Conservation (phyloP, 2,113 vertebrate genomes). For the Melospiza melodia region DNA sequence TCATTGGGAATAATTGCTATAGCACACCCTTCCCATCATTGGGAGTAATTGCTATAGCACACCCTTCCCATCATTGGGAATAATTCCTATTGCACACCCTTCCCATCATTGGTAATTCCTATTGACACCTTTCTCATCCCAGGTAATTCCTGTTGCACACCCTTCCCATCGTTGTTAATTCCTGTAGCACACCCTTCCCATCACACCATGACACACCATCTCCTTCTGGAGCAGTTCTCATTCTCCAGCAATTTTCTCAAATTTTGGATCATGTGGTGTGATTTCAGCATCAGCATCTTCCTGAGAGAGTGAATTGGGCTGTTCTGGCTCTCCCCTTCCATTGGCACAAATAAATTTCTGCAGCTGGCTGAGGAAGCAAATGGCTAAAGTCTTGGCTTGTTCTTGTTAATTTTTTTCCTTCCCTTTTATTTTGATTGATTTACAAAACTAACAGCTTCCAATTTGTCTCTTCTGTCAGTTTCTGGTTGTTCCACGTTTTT, state of each 20-base stretch:
- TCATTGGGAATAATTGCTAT: background rate
- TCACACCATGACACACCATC: background rate
- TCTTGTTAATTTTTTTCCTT: background rate
- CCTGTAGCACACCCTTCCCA: background rate
- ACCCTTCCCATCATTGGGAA: background rate
- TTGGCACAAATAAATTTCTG: background rate
- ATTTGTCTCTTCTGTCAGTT: background rate
- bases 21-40: too few species aligned
- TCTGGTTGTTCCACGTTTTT: background rate
- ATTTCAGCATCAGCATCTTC: background rate
- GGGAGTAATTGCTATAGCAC: background rate
- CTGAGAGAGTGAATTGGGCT: background rate
- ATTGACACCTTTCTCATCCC: background rate
- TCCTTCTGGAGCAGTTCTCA: background rate
- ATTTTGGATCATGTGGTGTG: accelerated
- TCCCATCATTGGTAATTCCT: background rate
- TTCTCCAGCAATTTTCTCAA: background rate
- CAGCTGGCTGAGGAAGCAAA: background rate
- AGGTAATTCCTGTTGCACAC: background rate
- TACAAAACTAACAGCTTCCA: background rate
- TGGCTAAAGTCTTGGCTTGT: conserved; percentile 2
- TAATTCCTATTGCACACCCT: background rate
- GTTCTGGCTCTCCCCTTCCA: background rate
- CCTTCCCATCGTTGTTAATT: background rate
- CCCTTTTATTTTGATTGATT: background rate